Evolutionary conservation across 2,113 vertebrate species (phyloP).

Genomic region (Cynopterus brachyotis): DNA sequence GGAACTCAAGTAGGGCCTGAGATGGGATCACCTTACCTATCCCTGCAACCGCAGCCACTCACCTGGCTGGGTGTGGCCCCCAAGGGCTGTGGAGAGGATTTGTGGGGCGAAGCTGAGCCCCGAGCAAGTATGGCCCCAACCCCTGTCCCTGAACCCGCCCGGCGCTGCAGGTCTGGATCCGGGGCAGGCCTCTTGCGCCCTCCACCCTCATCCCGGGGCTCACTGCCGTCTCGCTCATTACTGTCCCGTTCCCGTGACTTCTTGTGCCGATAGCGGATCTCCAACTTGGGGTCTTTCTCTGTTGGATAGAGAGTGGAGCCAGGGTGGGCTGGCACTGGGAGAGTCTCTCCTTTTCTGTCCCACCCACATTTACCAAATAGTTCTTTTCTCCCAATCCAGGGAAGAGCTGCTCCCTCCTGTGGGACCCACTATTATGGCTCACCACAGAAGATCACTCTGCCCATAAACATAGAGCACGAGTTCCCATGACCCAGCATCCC

Average conservation of each 20-base stretch:
- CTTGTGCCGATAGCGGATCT: constrained; percentile 93
- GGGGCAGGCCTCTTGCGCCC: constrained; percentile 74
- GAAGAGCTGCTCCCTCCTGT: neutral
- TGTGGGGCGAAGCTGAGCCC: constrained; percentile 77
- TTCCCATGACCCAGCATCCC: neutral
- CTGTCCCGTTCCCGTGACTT: constrained; percentile 82
- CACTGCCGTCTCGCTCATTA: constrained; percentile 74
- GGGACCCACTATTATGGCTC: neutral
- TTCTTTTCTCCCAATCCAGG: neutral
- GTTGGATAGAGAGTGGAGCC: neutral
- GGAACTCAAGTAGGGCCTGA: neutral
- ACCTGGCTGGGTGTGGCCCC: constrained; percentile 74
- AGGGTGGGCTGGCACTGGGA: neutral
- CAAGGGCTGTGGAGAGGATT: constrained; percentile 76
- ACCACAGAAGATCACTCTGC: neutral
- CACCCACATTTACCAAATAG: too few species aligned
- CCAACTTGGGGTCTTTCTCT: constrained; percentile 89
- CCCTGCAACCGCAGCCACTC: constrained; percentile 15
- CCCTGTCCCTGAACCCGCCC: constrained; percentile 73
- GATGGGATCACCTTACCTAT: neutral
- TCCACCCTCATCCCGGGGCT: constrained; percentile 77
- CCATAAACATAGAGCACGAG: neutral
- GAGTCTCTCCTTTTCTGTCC: neutral
- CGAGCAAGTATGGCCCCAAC: constrained; percentile 74
- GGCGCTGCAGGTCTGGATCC: constrained; percentile 74